Evolutionary conservation across 2,888 invertebrate species (phyloP).

Genomic region (Lampropteryx suffumata): DNA sequence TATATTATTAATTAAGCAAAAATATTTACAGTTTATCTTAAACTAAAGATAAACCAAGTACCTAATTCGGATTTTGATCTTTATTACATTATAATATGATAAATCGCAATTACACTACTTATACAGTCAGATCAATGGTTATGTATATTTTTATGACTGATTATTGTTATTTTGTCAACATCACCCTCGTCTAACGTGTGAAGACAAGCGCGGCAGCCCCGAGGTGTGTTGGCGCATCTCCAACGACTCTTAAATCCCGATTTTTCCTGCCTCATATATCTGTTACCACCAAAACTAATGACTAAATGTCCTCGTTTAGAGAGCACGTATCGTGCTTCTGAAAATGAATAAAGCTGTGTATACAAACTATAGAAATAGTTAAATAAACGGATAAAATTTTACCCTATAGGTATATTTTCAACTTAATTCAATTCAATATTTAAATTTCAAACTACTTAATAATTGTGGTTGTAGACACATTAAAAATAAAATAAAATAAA

Average conservation of each 20-base stretch:
- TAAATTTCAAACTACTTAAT: too few relatives aligned
- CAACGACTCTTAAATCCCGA: conserved; percentile 1
- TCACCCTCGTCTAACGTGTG: neutral
- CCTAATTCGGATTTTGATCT: too few relatives aligned
- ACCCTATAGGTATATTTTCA: too few relatives aligned
- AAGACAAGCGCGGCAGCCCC: conserved; percentile 6
- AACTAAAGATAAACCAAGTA: too few relatives aligned
- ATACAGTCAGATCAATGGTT: conserved; percentile 5
- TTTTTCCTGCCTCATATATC: neutral
- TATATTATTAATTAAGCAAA: too few relatives aligned
- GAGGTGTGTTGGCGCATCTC: conserved; percentile 3
- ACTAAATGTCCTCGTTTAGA: neutral
- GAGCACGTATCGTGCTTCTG: neutral
- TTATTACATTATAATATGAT: too few relatives aligned
- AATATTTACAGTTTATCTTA: too few relatives aligned
- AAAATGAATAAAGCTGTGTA: neutral
- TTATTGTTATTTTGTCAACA: neutral
- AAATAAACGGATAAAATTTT: too few relatives aligned
- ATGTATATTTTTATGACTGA: conserved; percentile 4
- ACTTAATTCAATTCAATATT: too few relatives aligned
- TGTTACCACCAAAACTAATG: conserved; percentile 1
- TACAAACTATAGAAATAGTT: neutral
- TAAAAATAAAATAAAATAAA: too few relatives aligned
- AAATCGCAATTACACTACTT: too few relatives aligned
- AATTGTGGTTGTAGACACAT: too few relatives aligned